Conservation (phyloP, 2,888 invertebrate genomes). For the Macrostomum cliftonense region DNA sequence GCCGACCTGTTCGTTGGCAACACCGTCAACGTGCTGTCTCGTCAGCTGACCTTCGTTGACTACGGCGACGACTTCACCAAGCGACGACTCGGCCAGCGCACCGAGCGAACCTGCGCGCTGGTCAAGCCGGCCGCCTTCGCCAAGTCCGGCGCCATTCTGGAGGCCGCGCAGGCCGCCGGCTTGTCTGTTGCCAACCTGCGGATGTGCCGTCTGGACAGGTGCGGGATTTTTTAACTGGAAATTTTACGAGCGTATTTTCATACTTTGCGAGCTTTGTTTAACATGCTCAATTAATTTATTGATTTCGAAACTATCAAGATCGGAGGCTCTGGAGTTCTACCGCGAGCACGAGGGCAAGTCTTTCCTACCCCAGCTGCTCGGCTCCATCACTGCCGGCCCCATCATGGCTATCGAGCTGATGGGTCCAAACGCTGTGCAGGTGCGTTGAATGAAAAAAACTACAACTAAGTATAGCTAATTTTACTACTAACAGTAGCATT, state of each 20-base stretch:
- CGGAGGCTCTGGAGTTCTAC: conserved; percentile 44
- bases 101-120: conserved; percentile 50
- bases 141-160: conserved; percentile 55
- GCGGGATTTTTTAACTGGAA: no score
- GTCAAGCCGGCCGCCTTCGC: conserved; percentile 55
- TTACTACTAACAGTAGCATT: no score
- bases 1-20: conserved; percentile 37
- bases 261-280: no score
- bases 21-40: conserved; percentile 35
- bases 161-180: conserved; percentile 44
- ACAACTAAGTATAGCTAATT: no score
- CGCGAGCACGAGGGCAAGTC: conserved; percentile 24
- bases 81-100: conserved; percentile 24
- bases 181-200: conserved; percentile 50
- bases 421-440: conserved; percentile 49
- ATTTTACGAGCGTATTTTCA: no score
- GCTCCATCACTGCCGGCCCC: conserved; percentile 50
- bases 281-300: no score
- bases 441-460: no score
- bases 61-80: conserved; percentile 38
- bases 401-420: conserved; percentile 55
- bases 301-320: no score
- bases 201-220: conserved; percentile 48
- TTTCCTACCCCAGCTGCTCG: conserved; percentile 44
- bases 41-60: conserved; percentile 36